Conservation (phyloP, 2,797 vertebrate species). For the Phaenicophaeus curvirostris region DNA sequence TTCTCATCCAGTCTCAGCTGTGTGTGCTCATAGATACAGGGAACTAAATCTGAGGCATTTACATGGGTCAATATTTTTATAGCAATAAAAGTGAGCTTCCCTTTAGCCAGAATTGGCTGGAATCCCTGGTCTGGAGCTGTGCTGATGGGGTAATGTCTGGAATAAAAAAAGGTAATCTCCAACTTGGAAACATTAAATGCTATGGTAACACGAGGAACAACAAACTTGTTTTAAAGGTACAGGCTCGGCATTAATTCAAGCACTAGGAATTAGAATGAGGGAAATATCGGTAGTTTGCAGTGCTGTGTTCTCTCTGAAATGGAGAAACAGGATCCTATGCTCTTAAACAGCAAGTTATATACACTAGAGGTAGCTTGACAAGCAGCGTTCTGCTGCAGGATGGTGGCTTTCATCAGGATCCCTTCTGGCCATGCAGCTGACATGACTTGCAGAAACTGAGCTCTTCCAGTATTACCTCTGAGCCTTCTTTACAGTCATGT, state of each 20-base stretch:
- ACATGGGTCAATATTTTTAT: slow-evolving; percentile 41
- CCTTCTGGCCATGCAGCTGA: slow-evolving; percentile 23
- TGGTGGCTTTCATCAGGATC: slow-evolving; percentile 12
- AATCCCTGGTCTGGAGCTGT: slow-evolving; percentile 72
- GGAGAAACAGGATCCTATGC: not conserved
- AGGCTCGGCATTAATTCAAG: slow-evolving; percentile 15
- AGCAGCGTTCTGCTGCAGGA: not conserved
- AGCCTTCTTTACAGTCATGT: slow-evolving; percentile 23
- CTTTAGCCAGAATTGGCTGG: slow-evolving; percentile 60
- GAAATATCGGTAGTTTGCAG: slow-evolving; percentile 18
- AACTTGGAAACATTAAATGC: slow-evolving; percentile 68
- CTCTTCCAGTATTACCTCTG: slow-evolving; percentile 11
- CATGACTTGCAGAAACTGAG: not conserved
- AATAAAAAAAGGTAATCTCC: slow-evolving; percentile 44
- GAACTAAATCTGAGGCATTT: slow-evolving; percentile 14
- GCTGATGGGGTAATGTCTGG: slow-evolving; percentile 74
- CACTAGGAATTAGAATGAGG: not conserved
- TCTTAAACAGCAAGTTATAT: not conserved
- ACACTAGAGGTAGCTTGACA: not conserved
- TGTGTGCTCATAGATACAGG: not conserved
- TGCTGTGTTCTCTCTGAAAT: not conserved
- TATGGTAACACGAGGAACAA: slow-evolving; percentile 75
- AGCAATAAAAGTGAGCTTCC: slow-evolving; percentile 53
- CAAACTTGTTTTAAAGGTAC: slow-evolving; percentile 56
- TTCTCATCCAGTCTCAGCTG: not conserved